phyloP scores from a whole-genome alignment of 2,113 vertebrate genomes.

The Pholis gunnellus region DNA sequence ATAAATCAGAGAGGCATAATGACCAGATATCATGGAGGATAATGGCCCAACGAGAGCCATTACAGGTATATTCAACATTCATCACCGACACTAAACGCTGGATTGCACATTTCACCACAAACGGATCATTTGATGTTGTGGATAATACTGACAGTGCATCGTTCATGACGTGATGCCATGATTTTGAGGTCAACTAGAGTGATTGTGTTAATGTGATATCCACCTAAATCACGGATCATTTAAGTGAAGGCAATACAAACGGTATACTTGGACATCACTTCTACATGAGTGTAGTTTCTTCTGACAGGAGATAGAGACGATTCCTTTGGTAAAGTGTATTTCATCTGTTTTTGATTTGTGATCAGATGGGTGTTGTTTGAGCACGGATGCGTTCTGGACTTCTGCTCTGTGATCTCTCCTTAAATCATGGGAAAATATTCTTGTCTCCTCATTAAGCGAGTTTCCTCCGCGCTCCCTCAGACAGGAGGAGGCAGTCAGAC shows the following conservation, averaged over 20 bases:
- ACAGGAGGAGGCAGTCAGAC: slow-evolving; percentile 53
- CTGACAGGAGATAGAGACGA: background rate
- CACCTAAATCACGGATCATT: background rate
- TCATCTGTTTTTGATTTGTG: slow-evolving; percentile 50
- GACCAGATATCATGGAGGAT: slow-evolving; percentile 71
- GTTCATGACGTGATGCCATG: slow-evolving; percentile 35
- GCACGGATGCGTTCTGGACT: slow-evolving; percentile 41
- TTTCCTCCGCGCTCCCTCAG: slow-evolving; percentile 48
- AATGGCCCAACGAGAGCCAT: slow-evolving; percentile 66
- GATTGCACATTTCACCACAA: slow-evolving; percentile 33
- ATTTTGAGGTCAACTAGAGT: slow-evolving; percentile 22
- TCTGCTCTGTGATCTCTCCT: slow-evolving; percentile 62
- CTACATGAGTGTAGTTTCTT: background rate
- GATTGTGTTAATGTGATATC: background rate
- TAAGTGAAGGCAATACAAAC: slow-evolving; percentile 8
- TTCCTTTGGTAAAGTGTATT: slow-evolving; percentile 19
- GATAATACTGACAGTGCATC: slow-evolving; percentile 2
- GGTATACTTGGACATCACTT: background rate
- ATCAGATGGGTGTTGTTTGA: slow-evolving; percentile 50
- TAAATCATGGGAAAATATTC: slow-evolving; percentile 74
- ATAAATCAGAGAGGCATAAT: slow-evolving; percentile 78
- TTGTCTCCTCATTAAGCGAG: slow-evolving; percentile 71
- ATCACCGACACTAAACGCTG: slow-evolving; percentile 40
- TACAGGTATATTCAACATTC: slow-evolving; percentile 68
- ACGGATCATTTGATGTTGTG: slow-evolving; percentile 42